Percentiles rank a stretch among this genome's conserved stretches.
These are phyloP conservation scores for Cranoglanis bouderius DNA, from an alignment of 2,113 vertebrate genomes.

Conservation along the genomic window DNA sequence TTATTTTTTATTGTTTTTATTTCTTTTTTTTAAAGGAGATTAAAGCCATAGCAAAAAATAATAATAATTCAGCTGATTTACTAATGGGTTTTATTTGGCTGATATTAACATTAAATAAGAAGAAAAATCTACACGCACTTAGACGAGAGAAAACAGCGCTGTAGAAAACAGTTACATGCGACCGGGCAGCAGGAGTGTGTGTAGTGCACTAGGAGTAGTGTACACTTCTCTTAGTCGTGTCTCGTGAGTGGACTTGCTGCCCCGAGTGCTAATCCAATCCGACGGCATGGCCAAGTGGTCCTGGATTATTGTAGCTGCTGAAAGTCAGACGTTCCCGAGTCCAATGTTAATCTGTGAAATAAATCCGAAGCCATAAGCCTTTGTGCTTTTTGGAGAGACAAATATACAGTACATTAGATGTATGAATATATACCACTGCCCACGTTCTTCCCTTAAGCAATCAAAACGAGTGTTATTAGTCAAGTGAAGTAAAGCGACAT, in stretches of 20 bases:
- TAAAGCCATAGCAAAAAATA: conserved; percentile 91
- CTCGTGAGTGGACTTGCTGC: conserved; percentile 53
- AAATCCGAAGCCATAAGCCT: conserved; percentile 80
- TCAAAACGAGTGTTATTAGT: conserved; percentile 54
- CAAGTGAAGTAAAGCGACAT: conserved; percentile 41
- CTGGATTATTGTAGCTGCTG: conserved; percentile 41
- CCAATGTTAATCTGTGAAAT: conserved; percentile 54
- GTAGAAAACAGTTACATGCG: not conserved
- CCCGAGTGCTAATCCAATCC: conserved; percentile 35
- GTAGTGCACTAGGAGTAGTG: not conserved
- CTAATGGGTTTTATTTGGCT: conserved; percentile 67
- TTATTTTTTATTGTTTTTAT: conserved; percentile 65
- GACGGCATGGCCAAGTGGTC: not conserved
- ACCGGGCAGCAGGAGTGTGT: not conserved
- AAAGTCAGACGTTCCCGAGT: conserved; percentile 50
- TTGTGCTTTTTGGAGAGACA: conserved; percentile 58
- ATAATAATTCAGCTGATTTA: conserved; percentile 79
- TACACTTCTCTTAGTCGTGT: conserved; percentile 48
- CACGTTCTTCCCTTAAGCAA: conserved; percentile 70
- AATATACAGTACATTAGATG: conserved; percentile 47
- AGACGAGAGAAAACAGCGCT: conserved; percentile 18
- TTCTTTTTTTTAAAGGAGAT: conserved; percentile 93
- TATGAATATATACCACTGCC: conserved; percentile 63
- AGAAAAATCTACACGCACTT: conserved; percentile 33
- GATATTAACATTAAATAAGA: conserved; percentile 42